Evolutionary conservation across 1,140 invertebrate species (phyloP).

Genomic region (Drosophila eugracilis): DNA sequence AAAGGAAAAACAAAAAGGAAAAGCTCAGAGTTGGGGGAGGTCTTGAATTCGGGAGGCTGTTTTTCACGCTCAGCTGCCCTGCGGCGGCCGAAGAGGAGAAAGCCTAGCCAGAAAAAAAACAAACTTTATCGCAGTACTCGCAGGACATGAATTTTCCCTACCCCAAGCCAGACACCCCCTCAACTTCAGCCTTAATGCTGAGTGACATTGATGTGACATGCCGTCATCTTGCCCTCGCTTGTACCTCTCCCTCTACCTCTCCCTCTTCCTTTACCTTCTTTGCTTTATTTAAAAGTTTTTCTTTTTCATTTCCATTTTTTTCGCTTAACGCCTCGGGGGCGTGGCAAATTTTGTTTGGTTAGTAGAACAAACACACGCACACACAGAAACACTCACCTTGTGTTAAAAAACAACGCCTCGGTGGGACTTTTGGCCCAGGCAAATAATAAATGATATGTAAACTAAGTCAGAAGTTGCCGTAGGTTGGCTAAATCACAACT

Average conservation of each 20-base stretch:
- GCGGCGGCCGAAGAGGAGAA: conserved; percentile 33
- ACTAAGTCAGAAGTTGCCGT: conserved; percentile 75
- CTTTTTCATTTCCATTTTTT: conserved; percentile 9
- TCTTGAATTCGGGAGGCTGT: conserved; percentile 47
- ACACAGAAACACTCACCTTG: too few relatives aligned
- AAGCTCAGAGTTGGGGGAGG: conserved; percentile 44
- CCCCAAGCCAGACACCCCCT: too few relatives aligned
- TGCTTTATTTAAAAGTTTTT: conserved; percentile 80
- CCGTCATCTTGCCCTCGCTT: conserved; percentile 63
- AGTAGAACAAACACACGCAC: conserved; percentile 57
- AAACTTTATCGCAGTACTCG: conserved; percentile 70
- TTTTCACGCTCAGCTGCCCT: conserved; percentile 69
- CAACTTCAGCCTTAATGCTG: conserved; percentile 63
- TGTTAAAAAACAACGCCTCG: conserved; percentile 36
- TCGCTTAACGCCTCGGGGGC: conserved; percentile 68
- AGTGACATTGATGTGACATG: conserved; percentile 82
- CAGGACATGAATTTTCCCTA: conserved; percentile 56
- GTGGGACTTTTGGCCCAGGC: conserved; percentile 36
- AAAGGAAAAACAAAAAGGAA: conserved; percentile 44
- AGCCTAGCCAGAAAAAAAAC: conserved; percentile 36
- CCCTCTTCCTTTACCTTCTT: conserved; percentile 13
- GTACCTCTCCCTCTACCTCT: too few relatives aligned
- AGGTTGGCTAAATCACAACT: conserved; percentile 49
- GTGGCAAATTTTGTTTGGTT: conserved; percentile 59
- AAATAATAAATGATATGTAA: conserved; percentile 82